Percentiles rank a stretch among this genome's conserved stretches.
Evolutionary conservation across 2,888 invertebrate species (phyloP).

Genomic region (Eudemis profundana): DNA sequence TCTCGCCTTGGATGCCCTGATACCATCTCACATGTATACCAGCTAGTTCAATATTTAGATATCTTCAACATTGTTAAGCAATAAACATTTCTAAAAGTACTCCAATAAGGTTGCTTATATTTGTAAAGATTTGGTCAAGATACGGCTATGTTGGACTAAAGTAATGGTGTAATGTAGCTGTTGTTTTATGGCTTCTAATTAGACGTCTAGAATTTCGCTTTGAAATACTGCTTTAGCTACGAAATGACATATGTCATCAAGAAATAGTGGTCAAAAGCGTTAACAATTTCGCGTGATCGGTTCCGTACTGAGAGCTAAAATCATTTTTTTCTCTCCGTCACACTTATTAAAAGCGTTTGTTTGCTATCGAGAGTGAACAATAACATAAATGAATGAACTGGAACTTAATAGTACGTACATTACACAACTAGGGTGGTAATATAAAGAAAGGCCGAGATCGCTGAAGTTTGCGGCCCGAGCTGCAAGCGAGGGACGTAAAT

Average conservation of each 20-base stretch:
- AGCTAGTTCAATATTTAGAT: conserved; percentile 23
- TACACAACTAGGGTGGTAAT: no score
- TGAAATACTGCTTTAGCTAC: neutral
- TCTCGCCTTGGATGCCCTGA: conserved; percentile 48
- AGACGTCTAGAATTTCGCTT: conserved; percentile 5
- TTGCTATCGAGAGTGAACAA: no score
- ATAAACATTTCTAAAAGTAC: neutral
- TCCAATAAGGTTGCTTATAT: neutral
- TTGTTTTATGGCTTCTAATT: conserved; percentile 17
- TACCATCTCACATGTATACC: conserved; percentile 30
- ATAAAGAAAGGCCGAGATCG: no score
- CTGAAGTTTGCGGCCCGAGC: no score
- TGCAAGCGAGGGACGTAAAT: no score
- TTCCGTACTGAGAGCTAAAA: no score
- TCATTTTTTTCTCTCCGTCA: no score
- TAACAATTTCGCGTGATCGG: no score
- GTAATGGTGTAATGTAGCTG: neutral
- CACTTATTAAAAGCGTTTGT: no score
- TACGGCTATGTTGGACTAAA: neutral
- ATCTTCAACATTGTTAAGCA: neutral
- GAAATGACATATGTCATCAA: neutral
- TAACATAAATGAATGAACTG: no score
- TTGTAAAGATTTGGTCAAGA: neutral
- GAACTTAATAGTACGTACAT: no score
- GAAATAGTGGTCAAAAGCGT: neutral